Percentiles rank a stretch among this genome's conserved stretches.
Conservation (phyloP, 1,140 invertebrate genomes). For the Macrocentrus cingulum region DNA sequence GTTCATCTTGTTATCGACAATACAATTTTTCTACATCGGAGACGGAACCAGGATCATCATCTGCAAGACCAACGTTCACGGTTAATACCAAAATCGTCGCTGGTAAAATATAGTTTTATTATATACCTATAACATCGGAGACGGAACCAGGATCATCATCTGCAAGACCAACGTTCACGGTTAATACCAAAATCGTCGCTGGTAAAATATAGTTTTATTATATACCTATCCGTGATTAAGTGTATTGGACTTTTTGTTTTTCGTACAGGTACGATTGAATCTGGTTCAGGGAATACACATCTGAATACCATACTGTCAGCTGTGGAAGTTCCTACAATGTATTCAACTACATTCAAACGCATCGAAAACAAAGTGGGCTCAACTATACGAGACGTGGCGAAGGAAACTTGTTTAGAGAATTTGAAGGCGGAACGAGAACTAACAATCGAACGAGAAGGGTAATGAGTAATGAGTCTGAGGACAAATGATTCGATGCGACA, state of each 20-base stretch:
- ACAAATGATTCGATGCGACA: too few relatives aligned
- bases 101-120: not conserved
- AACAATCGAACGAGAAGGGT: constrained; percentile 3
- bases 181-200: constrained; percentile 5
- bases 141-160: not conserved
- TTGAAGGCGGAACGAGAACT: constrained; percentile 1
- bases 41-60: not conserved
- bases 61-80: not conserved
- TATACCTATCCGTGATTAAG: too few relatives aligned
- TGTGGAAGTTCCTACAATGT: constrained; percentile 1
- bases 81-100: constrained; percentile 7
- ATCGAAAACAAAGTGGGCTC: constrained; percentile 3
- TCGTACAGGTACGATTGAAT: constrained; percentile 1
- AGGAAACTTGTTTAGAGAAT: constrained; percentile 10
- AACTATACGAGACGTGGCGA: not conserved
- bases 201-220: constrained; percentile 1
- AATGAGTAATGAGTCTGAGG: not conserved
- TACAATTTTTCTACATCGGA: constrained; percentile 1
- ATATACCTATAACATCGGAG: not conserved
- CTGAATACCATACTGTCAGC: constrained; percentile 7
- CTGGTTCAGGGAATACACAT: constrained; percentile 4
- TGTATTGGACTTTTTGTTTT: too few relatives aligned
- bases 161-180: not conserved
- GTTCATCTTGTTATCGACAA: not conserved
- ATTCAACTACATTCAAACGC: constrained; percentile 2